Conservation (phyloP, 2,888 invertebrate species). For the Yponomeuta evonymella region DNA sequence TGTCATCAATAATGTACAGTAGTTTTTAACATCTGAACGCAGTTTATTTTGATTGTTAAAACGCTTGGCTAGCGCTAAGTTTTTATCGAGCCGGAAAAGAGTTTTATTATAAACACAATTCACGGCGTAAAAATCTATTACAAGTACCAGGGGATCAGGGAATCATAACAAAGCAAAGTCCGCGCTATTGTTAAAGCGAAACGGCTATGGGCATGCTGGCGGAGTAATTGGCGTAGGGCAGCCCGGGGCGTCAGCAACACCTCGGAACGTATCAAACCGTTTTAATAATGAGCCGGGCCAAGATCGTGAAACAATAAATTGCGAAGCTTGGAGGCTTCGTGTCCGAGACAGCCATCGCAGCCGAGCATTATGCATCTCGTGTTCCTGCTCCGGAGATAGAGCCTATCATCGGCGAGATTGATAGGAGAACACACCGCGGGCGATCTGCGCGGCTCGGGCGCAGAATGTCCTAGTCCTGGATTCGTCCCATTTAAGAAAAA, state of each 20-base stretch:
- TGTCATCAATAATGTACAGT: slow-evolving; percentile 16
- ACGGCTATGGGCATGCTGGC: slow-evolving; percentile 47
- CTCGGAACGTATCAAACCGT: slow-evolving; percentile 74
- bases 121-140: slow-evolving; percentile 8
- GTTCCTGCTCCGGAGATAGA: slow-evolving; percentile 56
- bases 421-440: slow-evolving; percentile 72
- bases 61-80: neutral
- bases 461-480: too few species aligned
- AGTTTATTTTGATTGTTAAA: slow-evolving; percentile 2
- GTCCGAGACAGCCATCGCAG: slow-evolving; percentile 72
- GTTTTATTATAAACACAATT: neutral
- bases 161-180: slow-evolving; percentile 36
- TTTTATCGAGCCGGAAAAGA: neutral
- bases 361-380: slow-evolving; percentile 71
- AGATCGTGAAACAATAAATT: slow-evolving; percentile 77
- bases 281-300: slow-evolving; percentile 73
- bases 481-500: too few species aligned
- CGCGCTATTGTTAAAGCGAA: slow-evolving; percentile 51
- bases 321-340: slow-evolving; percentile 75
- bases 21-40: neutral
- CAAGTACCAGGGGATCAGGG: slow-evolving; percentile 28
- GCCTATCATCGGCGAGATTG: slow-evolving; percentile 73
- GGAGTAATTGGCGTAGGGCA: slow-evolving; percentile 66
- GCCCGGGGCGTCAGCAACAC: slow-evolving; percentile 72
- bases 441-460: slow-evolving; percentile 21